Evolutionary conservation across 2,888 invertebrate genomes (phyloP).

Genomic region (Rhagonycha fulva): DNA sequence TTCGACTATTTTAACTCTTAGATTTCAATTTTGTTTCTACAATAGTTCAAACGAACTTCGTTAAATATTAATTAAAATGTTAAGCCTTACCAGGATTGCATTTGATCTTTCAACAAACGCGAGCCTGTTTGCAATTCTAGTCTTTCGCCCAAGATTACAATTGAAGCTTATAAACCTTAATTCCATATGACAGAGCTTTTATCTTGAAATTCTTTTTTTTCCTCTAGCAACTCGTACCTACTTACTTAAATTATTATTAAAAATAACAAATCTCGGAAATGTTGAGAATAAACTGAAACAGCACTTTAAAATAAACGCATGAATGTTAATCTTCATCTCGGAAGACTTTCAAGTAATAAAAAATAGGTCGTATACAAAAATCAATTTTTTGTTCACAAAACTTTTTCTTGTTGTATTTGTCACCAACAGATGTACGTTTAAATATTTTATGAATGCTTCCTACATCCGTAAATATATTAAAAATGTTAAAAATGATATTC

Average conservation of each 20-base stretch:
- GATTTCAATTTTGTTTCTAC: background rate
- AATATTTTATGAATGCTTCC: background rate
- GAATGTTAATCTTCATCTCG: background rate
- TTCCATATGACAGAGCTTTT: background rate
- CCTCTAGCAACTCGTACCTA: background rate
- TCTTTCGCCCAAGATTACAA: background rate
- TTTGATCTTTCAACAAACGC: background rate
- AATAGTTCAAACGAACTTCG: background rate
- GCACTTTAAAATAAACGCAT: background rate
- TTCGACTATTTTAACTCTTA: background rate
- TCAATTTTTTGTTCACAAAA: background rate
- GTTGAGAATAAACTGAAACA: background rate
- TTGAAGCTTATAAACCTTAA: background rate
- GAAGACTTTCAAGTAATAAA: background rate
- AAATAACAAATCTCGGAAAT: background rate
- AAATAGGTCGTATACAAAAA: background rate
- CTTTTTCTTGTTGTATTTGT: background rate
- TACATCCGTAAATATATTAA: background rate
- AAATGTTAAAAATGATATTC: background rate
- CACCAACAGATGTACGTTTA: background rate
- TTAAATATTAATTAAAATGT: background rate
- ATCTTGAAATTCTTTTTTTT: background rate
- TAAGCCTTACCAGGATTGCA: background rate
- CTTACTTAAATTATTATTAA: background rate
- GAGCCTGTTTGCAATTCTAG: background rate